phyloP scores from a whole-genome alignment of 2,888 invertebrate genomes.

The Incurvaria masculella region DNA sequence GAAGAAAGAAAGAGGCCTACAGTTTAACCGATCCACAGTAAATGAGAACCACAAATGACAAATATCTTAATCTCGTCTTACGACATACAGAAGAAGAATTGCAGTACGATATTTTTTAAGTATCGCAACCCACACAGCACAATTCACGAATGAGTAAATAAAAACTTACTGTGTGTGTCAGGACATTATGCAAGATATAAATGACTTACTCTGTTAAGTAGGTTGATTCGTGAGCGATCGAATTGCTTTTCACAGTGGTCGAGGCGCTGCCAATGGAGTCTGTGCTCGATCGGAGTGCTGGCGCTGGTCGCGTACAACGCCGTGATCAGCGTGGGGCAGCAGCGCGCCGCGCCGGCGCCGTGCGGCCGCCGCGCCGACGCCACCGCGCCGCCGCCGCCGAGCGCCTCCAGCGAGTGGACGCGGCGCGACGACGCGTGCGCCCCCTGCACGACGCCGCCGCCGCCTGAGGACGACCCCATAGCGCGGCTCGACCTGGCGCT shows the following conservation, averaged over 20 bases:
- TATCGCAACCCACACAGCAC: no score
- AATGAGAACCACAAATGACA: no score
- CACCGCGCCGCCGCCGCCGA: constrained; percentile 21
- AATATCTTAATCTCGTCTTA: no score
- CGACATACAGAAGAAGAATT: no score
- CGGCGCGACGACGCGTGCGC: constrained; percentile 24
- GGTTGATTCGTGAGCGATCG: no score
- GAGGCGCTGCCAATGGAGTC: constrained; percentile 65
- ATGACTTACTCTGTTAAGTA: no score
- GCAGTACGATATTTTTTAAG: no score
- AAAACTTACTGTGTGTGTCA: no score
- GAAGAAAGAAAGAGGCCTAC: no score
- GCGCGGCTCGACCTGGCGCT: constrained; percentile 61
- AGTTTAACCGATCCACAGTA: no score
- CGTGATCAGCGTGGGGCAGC: constrained; percentile 41
- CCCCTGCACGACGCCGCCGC: constrained; percentile 30
- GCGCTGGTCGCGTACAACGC: constrained; percentile 60
- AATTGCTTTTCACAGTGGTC: constrained; percentile 33
- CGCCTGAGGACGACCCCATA: constrained; percentile 45
- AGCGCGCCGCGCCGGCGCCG: constrained; percentile 26
- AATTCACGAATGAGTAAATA: no score
- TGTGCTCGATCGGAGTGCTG: constrained; percentile 62
- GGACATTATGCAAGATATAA: no score
- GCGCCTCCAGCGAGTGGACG: constrained; percentile 24
- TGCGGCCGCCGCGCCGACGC: constrained; percentile 23